phyloP scores from a whole-genome alignment of 2,113 vertebrate genomes.

The Nansenia antarctica region DNA sequence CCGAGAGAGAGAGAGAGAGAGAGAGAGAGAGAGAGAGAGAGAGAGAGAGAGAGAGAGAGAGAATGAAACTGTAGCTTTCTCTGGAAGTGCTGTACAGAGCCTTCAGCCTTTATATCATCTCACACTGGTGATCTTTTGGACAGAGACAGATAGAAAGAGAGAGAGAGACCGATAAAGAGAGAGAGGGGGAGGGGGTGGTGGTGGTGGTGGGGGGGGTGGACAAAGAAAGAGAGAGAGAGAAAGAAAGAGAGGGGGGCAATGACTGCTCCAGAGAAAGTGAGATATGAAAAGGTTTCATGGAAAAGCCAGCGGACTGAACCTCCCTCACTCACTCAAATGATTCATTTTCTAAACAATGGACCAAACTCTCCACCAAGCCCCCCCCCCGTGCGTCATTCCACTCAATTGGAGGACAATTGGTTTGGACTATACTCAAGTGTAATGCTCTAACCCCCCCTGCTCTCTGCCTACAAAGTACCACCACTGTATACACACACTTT shows the following conservation, averaged over 20 bases:
- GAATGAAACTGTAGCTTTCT: conserved; percentile 16
- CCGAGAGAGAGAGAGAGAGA: too few species aligned
- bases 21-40: too few species aligned
- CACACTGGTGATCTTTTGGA: conserved; percentile 42
- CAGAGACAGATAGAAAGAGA: conserved; percentile 34
- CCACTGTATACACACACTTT: conserved; percentile 35
- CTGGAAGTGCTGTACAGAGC: conserved; percentile 29
- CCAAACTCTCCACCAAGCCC: conserved; percentile 56
- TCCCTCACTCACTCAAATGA: conserved; percentile 41
- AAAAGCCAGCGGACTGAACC: conserved; percentile 39
- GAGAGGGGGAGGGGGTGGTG: neutral
- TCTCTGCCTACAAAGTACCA: conserved; percentile 22
- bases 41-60: too few species aligned
- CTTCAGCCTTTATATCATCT: conserved; percentile 40
- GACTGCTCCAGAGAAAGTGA: conserved; percentile 46
- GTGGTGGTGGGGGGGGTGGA: neutral
- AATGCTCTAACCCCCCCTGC: conserved; percentile 36
- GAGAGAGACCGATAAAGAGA: conserved; percentile 19
- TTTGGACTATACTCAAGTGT: conserved; percentile 46
- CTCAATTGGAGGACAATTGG: conserved; percentile 68
- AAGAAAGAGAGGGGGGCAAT: neutral
- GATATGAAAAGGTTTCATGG: conserved; percentile 40
- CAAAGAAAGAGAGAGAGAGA: conserved; percentile 20
- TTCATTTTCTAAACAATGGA: conserved; percentile 47
- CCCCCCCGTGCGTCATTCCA: conserved; percentile 67